phyloP scores from a whole-genome alignment of 2,797 vertebrate species.

The Lagodon rhomboides region DNA sequence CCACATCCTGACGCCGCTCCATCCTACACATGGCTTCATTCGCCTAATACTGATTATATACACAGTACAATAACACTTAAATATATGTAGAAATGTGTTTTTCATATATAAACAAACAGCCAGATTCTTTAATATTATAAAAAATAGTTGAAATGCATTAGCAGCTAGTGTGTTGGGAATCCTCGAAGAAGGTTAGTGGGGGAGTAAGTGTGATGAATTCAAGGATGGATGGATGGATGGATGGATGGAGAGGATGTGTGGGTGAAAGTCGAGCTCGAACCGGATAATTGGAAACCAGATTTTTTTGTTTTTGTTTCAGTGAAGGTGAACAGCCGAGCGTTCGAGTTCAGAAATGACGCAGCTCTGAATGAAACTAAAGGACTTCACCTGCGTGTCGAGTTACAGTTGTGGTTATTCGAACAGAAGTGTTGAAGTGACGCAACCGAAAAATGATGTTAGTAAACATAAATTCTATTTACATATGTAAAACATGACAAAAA shows the following conservation, averaged over 20 bases:
- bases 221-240: background rate
- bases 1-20: conserved; percentile 55
- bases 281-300: conserved; percentile 10
- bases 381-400: conserved; percentile 43
- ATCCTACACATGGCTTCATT: conserved; percentile 71
- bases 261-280: conserved; percentile 31
- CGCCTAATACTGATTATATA: conserved; percentile 90
- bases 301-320: conserved; percentile 40
- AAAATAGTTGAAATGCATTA: conserved; percentile 78
- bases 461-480: conserved; percentile 73
- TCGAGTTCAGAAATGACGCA: conserved; percentile 13
- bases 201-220: conserved; percentile 18
- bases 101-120: conserved; percentile 80
- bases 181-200: conserved; percentile 18
- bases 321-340: conserved; percentile 45
- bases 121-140: conserved; percentile 68
- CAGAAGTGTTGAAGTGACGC: conserved; percentile 19
- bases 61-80: conserved; percentile 88
- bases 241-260: background rate
- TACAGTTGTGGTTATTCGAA: conserved; percentile 47
- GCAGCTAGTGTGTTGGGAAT: conserved; percentile 61
- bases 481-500: conserved; percentile 55
- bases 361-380: conserved; percentile 30
- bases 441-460: conserved; percentile 62
- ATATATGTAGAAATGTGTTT: conserved; percentile 83